Evolutionary conservation across 2,797 vertebrate species (phyloP).

Genomic region (Pseudomugil gertrudae): DNA sequence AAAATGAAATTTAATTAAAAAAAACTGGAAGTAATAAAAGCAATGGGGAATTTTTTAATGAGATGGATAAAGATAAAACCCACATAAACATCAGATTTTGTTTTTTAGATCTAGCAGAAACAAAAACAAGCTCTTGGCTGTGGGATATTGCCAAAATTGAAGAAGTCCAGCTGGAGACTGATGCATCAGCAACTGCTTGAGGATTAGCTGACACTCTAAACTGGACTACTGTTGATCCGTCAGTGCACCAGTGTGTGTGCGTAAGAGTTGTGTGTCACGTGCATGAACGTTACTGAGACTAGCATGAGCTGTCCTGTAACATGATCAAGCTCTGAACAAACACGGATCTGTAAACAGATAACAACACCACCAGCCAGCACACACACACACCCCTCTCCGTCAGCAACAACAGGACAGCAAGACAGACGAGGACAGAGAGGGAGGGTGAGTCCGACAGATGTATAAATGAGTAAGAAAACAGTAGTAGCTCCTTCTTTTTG

Average conservation of each 20-base stretch:
- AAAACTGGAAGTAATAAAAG: neutral
- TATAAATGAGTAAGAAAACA: neutral
- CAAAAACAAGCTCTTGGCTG: conserved; percentile 12
- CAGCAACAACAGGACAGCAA: conserved; percentile 41
- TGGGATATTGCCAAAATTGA: conserved; percentile 10
- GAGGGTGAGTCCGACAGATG: neutral
- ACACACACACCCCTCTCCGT: conserved; percentile 41
- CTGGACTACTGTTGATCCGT: conserved; percentile 45
- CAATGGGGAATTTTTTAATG: neutral
- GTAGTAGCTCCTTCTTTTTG: neutral
- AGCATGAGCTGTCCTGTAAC: conserved; percentile 60
- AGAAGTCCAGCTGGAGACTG: conserved; percentile 37
- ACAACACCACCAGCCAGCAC: conserved; percentile 53
- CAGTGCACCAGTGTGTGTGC: conserved; percentile 14
- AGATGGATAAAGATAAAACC: conserved; percentile 4
- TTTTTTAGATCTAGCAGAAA: conserved; percentile 1
- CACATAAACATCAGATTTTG: conserved; percentile 5
- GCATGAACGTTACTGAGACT: conserved; percentile 26
- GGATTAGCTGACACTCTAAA: conserved; percentile 53
- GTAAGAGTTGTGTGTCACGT: conserved; percentile 16
- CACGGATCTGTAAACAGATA: conserved; percentile 67
- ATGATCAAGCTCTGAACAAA: conserved; percentile 68
- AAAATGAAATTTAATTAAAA: neutral
- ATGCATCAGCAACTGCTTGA: conserved; percentile 57
- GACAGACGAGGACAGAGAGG: conserved; percentile 27